phyloP scores from a whole-genome alignment of 2,888 invertebrate species.

The Hemithea aestivaria region DNA sequence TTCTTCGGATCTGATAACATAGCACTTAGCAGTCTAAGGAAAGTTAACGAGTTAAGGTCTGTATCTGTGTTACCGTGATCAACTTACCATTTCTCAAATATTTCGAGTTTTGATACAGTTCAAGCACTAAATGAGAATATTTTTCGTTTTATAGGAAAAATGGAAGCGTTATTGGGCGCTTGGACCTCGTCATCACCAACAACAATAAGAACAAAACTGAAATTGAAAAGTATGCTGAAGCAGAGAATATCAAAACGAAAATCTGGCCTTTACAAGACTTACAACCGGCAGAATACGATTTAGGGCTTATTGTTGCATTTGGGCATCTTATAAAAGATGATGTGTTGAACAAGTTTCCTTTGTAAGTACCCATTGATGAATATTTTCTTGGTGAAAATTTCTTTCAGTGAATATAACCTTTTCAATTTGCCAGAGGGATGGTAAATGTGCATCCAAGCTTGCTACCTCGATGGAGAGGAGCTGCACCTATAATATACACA shows the following conservation, averaged over 20 bases:
- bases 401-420: too few species aligned
- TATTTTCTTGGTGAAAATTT: too few species aligned
- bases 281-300: conserved; percentile 80
- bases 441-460: conserved; percentile 96
- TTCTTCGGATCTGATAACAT: conserved; percentile 94
- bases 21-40: conserved; percentile 85
- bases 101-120: background rate
- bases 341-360: conserved; percentile 87
- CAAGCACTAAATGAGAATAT: background rate
- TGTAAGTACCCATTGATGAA: too few species aligned
- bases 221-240: conserved; percentile 83
- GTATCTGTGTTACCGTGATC: background rate
- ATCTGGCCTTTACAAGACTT: conserved; percentile 82
- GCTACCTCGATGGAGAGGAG: conserved; percentile 95
- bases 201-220: conserved; percentile 79
- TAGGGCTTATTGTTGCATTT: conserved; percentile 96
- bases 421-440: too few species aligned
- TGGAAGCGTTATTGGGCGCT: conserved; percentile 65
- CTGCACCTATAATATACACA: conserved; percentile 93
- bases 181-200: conserved; percentile 86
- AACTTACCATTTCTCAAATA: background rate
- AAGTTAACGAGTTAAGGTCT: conserved; percentile 83
- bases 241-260: conserved; percentile 79
- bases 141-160: conserved; percentile 70
- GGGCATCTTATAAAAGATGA: conserved; percentile 91